Evolutionary conservation across 2,888 invertebrate genomes (phyloP), one percentile per base, ranked within the genome.

Genomic region (Phengaris arion): DNA sequence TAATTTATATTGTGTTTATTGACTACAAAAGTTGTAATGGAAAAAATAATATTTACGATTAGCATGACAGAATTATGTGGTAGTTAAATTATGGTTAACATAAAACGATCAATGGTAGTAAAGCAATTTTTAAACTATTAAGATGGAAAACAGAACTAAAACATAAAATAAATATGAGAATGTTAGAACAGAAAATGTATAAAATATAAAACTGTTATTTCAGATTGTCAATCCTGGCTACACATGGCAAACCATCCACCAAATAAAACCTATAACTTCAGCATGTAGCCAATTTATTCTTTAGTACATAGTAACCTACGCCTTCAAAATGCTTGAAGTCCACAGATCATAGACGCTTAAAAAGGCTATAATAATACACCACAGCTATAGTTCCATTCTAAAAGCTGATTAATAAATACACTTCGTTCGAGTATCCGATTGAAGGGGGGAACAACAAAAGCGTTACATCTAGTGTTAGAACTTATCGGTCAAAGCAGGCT

Each of bases 371-470:
- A 10, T 9, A 64, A 35, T 64, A 64, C 13, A 64, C 45, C 64
- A 64, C 64, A 64, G 64, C 64, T 59, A 22, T 64, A 64, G 64
- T 45, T 64, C 64, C 35, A 35, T 45, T 35, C 64, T 5, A 2
- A 12, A 52, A 52, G 52, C 48, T 9, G 10, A 64, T 64, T 35
- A 64, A 64, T 64, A 68, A 64, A 64, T 64, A 68, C 57, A 51
- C 74, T 51, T 72, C 68, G 68, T 74, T 68, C 35, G 74, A 74
- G 77, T 77, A 75, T 77, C 76, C 75, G 78, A 74, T 76, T 75
- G 77, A 79, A 45, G 64, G 64, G 35, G 35, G 79, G 79, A 77
- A 57, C 78, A 75, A 70, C 74, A 64, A 52, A 77, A 77, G 77
- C 78, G 55, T 68, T 68, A 74, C 74, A 51, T 74, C 75, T 77